A percentile compares a stretch with the other conserved stretches of the same genome.
phyloP scores from a whole-genome alignment of 2,113 vertebrate species.

The Galbula dea region DNA sequence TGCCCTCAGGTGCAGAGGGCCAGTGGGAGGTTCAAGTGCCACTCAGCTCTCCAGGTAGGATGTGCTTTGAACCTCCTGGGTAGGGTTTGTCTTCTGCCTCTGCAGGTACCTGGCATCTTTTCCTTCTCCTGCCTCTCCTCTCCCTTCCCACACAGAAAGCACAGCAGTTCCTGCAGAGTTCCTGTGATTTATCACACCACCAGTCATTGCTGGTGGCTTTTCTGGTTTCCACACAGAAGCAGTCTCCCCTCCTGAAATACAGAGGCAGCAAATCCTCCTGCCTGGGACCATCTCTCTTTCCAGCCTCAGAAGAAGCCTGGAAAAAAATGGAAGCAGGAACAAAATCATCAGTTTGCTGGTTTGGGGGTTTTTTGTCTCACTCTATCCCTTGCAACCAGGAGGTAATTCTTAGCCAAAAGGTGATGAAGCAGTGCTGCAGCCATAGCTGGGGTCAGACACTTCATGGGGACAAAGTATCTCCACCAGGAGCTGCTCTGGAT shows the following conservation, averaged over 20 bases:
- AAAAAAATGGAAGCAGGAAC: background rate
- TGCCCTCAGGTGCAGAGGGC: too few species aligned
- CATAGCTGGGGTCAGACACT: background rate
- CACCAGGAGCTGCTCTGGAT: background rate
- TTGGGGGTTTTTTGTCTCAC: background rate
- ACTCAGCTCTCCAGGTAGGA: too few species aligned
- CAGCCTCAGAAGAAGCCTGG: slow-evolving; percentile 2
- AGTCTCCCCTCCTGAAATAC: slow-evolving; percentile 12
- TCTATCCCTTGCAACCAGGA: background rate
- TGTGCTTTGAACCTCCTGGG: too few species aligned
- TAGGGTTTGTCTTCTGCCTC: too few species aligned
- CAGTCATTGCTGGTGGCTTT: slow-evolving; percentile 14
- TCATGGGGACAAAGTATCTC: background rate
- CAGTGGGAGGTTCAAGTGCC: too few species aligned
- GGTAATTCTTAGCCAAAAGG: background rate
- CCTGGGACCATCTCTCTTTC: background rate
- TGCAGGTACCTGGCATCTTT: too few species aligned
- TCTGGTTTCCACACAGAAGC: slow-evolving; percentile 16
- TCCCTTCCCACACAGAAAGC: background rate
- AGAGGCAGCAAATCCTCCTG: slow-evolving; percentile 28
- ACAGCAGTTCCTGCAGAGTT: background rate
- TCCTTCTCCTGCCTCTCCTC: too few species aligned
- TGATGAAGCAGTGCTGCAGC: background rate
- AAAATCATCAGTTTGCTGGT: background rate
- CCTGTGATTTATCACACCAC: slow-evolving; percentile 49